A percentile compares a stretch with the other conserved stretches of the same genome.
phyloP scores from a whole-genome alignment of 2,113 vertebrate genomes.

The Brachyistius frenatus region DNA sequence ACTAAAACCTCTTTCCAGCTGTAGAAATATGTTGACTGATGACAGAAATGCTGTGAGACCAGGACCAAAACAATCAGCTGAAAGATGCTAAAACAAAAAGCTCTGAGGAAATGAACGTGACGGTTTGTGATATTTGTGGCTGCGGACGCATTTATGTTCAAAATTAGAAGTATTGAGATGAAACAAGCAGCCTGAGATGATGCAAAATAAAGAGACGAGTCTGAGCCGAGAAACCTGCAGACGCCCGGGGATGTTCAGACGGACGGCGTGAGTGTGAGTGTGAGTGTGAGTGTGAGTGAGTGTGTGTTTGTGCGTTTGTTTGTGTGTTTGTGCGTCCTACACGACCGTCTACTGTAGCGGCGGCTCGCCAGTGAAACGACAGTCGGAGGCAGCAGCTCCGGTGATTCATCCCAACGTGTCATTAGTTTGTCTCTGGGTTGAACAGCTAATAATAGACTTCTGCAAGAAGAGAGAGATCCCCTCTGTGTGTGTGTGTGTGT shows the following conservation, averaged over 20 bases:
- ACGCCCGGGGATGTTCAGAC: conserved; percentile 15
- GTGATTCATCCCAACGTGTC: conserved; percentile 84
- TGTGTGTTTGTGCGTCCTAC: conserved; percentile 57
- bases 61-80: background rate
- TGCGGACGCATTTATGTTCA: no score
- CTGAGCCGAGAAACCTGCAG: no score
- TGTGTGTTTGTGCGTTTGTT: conserved; percentile 20
- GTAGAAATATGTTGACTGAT: background rate
- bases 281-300: conserved; percentile 21
- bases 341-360: conserved; percentile 63
- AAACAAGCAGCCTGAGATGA: background rate
- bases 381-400: conserved; percentile 67
- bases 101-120: no score
- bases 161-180: background rate
- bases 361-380: conserved; percentile 63
- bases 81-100: background rate
- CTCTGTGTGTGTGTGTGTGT: conserved; percentile 47
- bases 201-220: background rate
- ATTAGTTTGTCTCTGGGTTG: conserved; percentile 88
- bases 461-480: conserved; percentile 79
- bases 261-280: conserved; percentile 25
- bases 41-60: background rate
- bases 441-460: conserved; percentile 87
- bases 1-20: background rate
- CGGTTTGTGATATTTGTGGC: no score